A percentile compares a stretch with the other conserved stretches of the same genome.
Conservation (phyloP, 2,113 vertebrate genomes). For the Epinephelus fuscoguttatus region DNA sequence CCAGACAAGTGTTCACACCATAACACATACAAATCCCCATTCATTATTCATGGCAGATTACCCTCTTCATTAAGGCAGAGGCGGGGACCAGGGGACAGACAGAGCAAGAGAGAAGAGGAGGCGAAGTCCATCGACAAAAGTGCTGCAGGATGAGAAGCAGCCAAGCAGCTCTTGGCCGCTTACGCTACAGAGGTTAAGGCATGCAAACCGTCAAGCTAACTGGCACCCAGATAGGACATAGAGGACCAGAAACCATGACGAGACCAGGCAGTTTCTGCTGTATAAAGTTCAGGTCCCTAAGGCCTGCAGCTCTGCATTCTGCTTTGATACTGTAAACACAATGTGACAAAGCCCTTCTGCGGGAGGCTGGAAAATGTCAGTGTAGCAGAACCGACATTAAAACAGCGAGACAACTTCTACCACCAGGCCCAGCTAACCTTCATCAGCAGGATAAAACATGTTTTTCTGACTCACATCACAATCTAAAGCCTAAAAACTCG, state of each 20-base stretch:
- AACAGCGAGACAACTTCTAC: conserved; percentile 30
- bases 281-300: conserved; percentile 61
- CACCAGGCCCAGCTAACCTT: conserved; percentile 26
- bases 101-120: conserved; percentile 45
- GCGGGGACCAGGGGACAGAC: conserved; percentile 55
- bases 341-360: conserved; percentile 71
- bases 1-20: conserved; percentile 80
- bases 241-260: conserved; percentile 42
- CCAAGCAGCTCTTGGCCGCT: conserved; percentile 19
- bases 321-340: conserved; percentile 71
- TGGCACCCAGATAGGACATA: conserved; percentile 47
- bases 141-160: conserved; percentile 47
- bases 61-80: conserved; percentile 79
- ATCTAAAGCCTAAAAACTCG: not conserved
- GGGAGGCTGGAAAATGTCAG: conserved; percentile 62
- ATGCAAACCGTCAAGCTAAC: conserved; percentile 50
- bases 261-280: conserved; percentile 47
- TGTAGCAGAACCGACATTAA: conserved; percentile 45
- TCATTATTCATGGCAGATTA: conserved; percentile 85
- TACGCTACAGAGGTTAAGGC: conserved; percentile 24
- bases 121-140: conserved; percentile 36
- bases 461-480: conserved; percentile 7
- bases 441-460: not conserved
- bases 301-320: conserved; percentile 50
- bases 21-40: conserved; percentile 81